Evolutionary conservation across 2,113 vertebrate species (phyloP), one percentile per base, ranked within the genome.

Genomic region (Donacobius atricapilla): DNA sequence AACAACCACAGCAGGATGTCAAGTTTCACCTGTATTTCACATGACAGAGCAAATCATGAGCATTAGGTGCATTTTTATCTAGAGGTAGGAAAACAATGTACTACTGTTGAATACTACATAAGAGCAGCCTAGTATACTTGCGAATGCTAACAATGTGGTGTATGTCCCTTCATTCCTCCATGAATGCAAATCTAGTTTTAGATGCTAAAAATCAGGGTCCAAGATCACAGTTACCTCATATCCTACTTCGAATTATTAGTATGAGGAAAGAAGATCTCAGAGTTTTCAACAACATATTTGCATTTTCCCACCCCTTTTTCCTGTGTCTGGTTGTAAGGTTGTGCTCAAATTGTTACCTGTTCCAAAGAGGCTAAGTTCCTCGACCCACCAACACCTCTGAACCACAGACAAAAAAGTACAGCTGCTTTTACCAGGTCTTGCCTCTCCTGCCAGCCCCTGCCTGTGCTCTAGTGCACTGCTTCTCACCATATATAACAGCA

Each of bases 401-500:
- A 84, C n/a, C 27, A 71, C 8, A 21, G 4, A 5, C 25, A 70
- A 15, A 54, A 33, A 11, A 40, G 2, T 7, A 21, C 1, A 68
- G 28, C 3, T 54, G 44, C 11, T 75, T 56, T 44, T 23, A 5
- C 7, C 11, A 72, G 21, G 8, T 3, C 31, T 31, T 68, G 15
- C 1, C 7, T 19, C n/a, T 76, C 15, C 47, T 19, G 10, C 6
- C 16, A 44, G 13, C 20, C 18, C 10, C 39, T 81, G 2, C 8
- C 13, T 40, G 5, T 19, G 30, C 35, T 54, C 39, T 8, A 28
- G 44, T 16, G 7, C 7, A 4, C 28, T 54, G 24, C 22, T 88
- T 40, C 25, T 79, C 17, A 39, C 17, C 0, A 0, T 24, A 16
- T 2, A 1, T 48, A 65, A 40, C 33, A 83, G 33, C 44, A 78